phyloP scores from a whole-genome alignment of 2,113 vertebrate genomes.

The Nipponia nippon region DNA sequence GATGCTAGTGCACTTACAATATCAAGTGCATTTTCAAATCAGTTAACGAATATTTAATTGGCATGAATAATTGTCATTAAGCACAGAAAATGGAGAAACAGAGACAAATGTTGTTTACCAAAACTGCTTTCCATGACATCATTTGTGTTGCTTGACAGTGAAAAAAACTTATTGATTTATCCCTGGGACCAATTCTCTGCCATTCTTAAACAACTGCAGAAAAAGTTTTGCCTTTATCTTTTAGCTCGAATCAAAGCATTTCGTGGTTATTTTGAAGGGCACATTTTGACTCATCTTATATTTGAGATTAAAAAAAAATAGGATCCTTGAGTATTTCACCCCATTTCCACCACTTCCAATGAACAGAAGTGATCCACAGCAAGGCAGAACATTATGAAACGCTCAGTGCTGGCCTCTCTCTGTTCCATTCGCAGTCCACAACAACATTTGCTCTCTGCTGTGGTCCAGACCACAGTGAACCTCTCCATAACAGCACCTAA shows the following conservation, averaged over 20 bases:
- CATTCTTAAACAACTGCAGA: background rate
- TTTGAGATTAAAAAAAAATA: background rate
- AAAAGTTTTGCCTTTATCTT: background rate
- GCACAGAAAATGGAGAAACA: conserved; percentile 25
- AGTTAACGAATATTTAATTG: conserved; percentile 36
- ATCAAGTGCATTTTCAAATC: conserved; percentile 35
- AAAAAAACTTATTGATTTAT: background rate
- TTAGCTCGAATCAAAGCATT: background rate
- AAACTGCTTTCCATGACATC: background rate
- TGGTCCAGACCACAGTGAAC: background rate
- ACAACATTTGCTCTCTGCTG: background rate
- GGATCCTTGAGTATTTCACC: background rate
- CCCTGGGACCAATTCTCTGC: background rate
- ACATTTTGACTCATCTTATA: background rate
- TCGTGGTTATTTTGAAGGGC: background rate
- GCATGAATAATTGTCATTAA: conserved; percentile 26
- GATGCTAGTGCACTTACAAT: background rate
- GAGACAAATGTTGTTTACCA: conserved; percentile 38
- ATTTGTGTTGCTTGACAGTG: background rate
- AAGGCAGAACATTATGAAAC: rapidly evolving
- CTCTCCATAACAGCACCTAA: background rate
- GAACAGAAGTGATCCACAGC: background rate
- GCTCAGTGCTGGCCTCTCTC: background rate
- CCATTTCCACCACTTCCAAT: background rate
- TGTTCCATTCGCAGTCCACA: background rate